These are phyloP conservation scores for Hymenochirus boettgeri DNA, from an alignment of 2,113 vertebrate species.

Conservation along the genomic window DNA sequence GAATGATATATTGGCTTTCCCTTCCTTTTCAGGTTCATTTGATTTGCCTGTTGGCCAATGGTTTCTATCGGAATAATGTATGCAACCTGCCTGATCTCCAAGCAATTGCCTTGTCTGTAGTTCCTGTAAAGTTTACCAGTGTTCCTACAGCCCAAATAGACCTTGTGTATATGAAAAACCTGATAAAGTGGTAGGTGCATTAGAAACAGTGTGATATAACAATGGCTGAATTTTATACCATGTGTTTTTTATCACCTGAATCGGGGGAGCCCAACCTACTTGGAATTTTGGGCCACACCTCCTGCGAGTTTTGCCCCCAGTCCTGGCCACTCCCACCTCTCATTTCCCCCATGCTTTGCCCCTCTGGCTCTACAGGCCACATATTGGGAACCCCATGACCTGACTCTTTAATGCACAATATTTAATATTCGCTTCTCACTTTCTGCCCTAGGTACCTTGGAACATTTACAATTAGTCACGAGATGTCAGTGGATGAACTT, in stretches of 20 bases:
- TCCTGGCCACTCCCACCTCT: too few relatives aligned
- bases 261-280: too few relatives aligned
- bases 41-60: slow-evolving; percentile 85
- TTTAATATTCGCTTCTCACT: too few relatives aligned
- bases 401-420: too few relatives aligned
- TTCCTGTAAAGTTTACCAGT: slow-evolving; percentile 68
- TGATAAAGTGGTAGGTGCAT: slow-evolving; percentile 79
- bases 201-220: too few relatives aligned
- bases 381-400: too few relatives aligned
- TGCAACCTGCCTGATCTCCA: slow-evolving; percentile 79
- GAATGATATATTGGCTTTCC: background rate
- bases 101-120: slow-evolving; percentile 79
- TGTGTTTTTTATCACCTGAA: too few relatives aligned
- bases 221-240: too few relatives aligned
- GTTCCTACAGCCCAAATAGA: slow-evolving; percentile 61
- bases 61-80: slow-evolving; percentile 73
- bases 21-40: slow-evolving; percentile 78
- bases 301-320: too few relatives aligned
- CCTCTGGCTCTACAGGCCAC: too few relatives aligned
- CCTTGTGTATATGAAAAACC: slow-evolving; percentile 64
- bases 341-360: too few relatives aligned
- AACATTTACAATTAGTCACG: slow-evolving; percentile 78
- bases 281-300: too few relatives aligned
- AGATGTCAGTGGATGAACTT: slow-evolving; percentile 64
- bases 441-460: slow-evolving; percentile 72